phyloP scores from a whole-genome alignment of 2,797 vertebrate species.

The Cyprinella venusta region DNA sequence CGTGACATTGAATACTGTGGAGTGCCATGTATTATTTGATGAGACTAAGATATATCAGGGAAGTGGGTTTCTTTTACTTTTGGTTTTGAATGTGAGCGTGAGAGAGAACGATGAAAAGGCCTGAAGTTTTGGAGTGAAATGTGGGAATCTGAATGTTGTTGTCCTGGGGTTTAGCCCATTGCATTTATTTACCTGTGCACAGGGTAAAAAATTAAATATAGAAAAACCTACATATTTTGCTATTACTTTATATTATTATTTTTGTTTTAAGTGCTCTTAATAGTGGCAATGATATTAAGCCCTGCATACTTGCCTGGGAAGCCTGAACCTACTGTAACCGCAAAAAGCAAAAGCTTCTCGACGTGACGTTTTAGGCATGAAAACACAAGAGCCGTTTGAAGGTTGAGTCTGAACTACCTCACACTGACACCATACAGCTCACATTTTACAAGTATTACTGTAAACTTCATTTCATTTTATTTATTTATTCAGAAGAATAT shows the following conservation, averaged over 20 bases:
- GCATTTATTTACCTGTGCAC: conserved; percentile 34
- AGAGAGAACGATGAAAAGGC: conserved; percentile 15
- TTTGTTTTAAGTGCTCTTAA: conserved; percentile 60
- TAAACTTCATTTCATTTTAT: conserved; percentile 35
- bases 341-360: conserved; percentile 22
- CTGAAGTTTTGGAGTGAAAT: not conserved
- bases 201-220: not conserved
- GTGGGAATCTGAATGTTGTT: conserved; percentile 37
- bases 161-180: conserved; percentile 27
- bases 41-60: conserved; percentile 18
- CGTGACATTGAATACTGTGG: not conserved
- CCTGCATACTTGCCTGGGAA: conserved; percentile 28
- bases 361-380: conserved; percentile 20
- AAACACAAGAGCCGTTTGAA: conserved; percentile 50
- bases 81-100: conserved; percentile 29
- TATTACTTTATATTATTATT: conserved; percentile 37
- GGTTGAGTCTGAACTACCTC: conserved; percentile 60
- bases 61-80: conserved; percentile 19
- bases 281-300: conserved; percentile 40
- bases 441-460: conserved; percentile 35
- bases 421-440: conserved; percentile 40
- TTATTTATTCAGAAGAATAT: conserved; percentile 36
- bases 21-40: conserved; percentile 11
- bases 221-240: not conserved
- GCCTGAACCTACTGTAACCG: conserved; percentile 29